These are phyloP conservation scores for Indicator indicator DNA, from an alignment of 2,113 vertebrate species.

Conservation along the genomic window DNA sequence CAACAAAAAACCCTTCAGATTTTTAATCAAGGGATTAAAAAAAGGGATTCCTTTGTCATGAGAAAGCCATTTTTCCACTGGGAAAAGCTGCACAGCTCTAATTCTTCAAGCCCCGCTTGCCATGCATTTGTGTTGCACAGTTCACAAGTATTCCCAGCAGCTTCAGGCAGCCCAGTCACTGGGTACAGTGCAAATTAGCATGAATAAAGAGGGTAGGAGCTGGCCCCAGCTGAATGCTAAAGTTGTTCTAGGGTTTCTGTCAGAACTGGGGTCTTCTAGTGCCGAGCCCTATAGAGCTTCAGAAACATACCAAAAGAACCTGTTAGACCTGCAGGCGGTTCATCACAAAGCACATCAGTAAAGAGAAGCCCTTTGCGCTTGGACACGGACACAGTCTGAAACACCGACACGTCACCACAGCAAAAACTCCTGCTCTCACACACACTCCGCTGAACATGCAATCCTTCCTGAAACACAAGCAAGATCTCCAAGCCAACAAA, in stretches of 20 bases:
- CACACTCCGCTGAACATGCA: background rate
- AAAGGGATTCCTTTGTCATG: too few species aligned
- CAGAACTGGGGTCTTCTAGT: background rate
- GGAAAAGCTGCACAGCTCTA: background rate
- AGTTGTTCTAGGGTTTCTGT: background rate
- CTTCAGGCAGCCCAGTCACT: background rate
- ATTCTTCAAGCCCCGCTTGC: slow-evolving; percentile 2
- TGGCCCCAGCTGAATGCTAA: background rate
- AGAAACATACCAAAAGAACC: background rate
- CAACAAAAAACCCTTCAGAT: background rate
- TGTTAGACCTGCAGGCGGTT: slow-evolving; percentile 12
- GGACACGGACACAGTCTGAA: background rate
- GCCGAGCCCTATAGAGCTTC: background rate
- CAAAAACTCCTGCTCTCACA: background rate
- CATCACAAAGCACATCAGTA: background rate
- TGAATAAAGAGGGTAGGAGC: background rate
- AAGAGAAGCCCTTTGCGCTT: slow-evolving; percentile 26
- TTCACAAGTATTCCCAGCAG: background rate
- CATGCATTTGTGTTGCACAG: background rate
- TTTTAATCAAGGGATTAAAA: background rate
- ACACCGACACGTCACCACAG: slow-evolving; percentile 2
- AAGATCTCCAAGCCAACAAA: background rate
- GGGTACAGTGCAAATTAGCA: background rate
- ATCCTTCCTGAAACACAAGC: slow-evolving; percentile 5
- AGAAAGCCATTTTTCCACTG: background rate